Evolutionary conservation across 35 echinoderm and acorn worm species (phyloP), one percentile per base, ranked within the genome.

Genomic region (Lytechinus variegatus): DNA sequence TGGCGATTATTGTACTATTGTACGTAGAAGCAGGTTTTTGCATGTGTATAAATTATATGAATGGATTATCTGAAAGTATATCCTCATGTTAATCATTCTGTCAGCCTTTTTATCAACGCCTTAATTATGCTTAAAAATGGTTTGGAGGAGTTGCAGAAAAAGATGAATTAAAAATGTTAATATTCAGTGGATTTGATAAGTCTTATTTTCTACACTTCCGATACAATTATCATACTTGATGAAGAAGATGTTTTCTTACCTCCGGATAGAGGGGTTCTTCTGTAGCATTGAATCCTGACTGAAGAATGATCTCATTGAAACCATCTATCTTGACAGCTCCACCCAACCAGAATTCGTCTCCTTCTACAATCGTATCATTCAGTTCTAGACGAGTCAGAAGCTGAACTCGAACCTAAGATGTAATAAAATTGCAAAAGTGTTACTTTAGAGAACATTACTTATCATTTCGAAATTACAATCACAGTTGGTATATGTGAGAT

Each of bases 291-390:
- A 98, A 98, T 5, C 61, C 72, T 5, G 94, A 92, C 79, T 95
- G 87, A n/a, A 97, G 57, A 10, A 90, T 24, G 61, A 95, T 96
- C 94, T 95, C 87, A 57, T 98, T 98, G 56, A 71, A 92, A 8
- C 86, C 89, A 87, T 98, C 96, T 0, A 98, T 86, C 4, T 13
- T 86, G 7, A 95, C 91, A 12, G 91, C 44, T 21, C 95, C 96
- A 19, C 94, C 95, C 33, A 98, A 44, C 95, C 94, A 96, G 56
- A 98, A 94, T 53, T 86, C 86, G 54, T 98, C 96, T 16, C 96
- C 94, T 55, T 98, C 95, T 9, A 86, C 86, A 29, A 98, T 97
- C 3, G 97, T 96, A 9, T 98, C 97, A 54, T 98, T 98, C 13
- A 54, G 55, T 56, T 96, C 97, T 11, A 98, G 89, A 27, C 95